A percentile compares a stretch with the other conserved stretches of the same genome.
These are phyloP conservation scores for Bergia sp. DNA, from an alignment of 92 coral and sea anemone genomes.

Conservation along the genomic window DNA sequence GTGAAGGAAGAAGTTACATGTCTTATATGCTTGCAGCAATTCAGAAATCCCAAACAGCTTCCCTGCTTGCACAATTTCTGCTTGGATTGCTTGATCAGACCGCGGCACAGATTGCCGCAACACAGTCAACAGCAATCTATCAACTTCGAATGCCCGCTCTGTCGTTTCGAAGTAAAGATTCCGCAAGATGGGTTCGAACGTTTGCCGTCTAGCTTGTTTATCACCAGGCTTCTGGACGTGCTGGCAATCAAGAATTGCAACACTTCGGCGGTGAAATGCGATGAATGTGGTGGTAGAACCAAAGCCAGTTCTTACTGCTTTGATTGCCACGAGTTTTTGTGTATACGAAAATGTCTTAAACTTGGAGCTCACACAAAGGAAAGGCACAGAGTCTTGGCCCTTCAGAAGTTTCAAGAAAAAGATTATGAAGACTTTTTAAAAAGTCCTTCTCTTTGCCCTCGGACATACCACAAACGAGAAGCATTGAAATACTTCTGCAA, in stretches of 20 bases:
- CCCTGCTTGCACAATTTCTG: constrained; percentile 5
- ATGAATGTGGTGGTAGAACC: too few relatives aligned
- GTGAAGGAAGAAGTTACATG: neutral
- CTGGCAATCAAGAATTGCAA: too few relatives aligned
- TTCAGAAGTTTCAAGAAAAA: neutral
- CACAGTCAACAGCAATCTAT: neutral
- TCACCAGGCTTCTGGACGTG: too few relatives aligned
- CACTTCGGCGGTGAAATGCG: too few relatives aligned
- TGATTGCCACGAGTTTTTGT: too few relatives aligned
- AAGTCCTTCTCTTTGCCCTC: neutral
- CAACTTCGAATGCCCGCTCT: neutral
- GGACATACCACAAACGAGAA: neutral
- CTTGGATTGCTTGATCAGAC: neutral
- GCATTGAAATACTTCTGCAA: neutral
- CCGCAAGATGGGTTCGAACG: neutral
- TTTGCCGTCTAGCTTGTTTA: neutral
- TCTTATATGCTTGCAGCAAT: neutral
- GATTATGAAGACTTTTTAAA: neutral
- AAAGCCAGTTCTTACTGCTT: too few relatives aligned
- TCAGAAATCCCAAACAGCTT: neutral
- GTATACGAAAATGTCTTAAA: too few relatives aligned
- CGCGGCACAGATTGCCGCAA: too few relatives aligned
- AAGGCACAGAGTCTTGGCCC: too few relatives aligned
- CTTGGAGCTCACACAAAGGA: too few relatives aligned
- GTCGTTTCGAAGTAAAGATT: neutral